Percentiles rank a stretch among this genome's conserved stretches.
Evolutionary conservation across 1,140 invertebrate species (phyloP).

Genomic region (Holotrichia oblita): DNA sequence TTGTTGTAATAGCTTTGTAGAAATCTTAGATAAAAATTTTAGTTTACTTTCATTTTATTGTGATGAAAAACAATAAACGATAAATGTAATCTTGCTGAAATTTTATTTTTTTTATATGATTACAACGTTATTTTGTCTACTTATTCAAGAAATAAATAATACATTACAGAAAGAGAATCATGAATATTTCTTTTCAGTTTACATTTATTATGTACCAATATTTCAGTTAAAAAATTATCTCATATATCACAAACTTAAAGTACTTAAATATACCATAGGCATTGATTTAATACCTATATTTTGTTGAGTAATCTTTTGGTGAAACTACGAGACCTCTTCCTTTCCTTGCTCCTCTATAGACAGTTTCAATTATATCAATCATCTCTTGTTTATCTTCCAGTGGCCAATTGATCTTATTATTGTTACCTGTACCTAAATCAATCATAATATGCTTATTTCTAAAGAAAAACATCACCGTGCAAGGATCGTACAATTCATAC

Average conservation of each 20-base stretch:
- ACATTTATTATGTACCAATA: too few relatives aligned
- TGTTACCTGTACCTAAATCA: constrained; percentile 98
- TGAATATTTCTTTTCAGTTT: too few relatives aligned
- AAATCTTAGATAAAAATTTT: too few relatives aligned
- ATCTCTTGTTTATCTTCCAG: constrained; percentile 99
- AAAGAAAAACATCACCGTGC: constrained; percentile 99
- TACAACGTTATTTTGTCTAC: too few relatives aligned
- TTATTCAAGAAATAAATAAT: too few relatives aligned
- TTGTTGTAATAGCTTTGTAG: too few relatives aligned
- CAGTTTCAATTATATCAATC: constrained; percentile 99
- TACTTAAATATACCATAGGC: constrained; percentile 33
- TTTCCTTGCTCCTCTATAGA: constrained; percentile 98
- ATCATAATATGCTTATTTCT: constrained; percentile 99
- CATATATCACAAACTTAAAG: neutral
- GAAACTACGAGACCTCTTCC: constrained; percentile 99
- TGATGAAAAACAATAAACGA: too few relatives aligned
- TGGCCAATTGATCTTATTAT: constrained; percentile 99
- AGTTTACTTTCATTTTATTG: too few relatives aligned
- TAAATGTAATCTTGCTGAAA: too few relatives aligned
- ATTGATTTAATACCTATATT: constrained; percentile 94
- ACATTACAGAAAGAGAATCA: too few relatives aligned
- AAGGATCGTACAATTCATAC: constrained; percentile 99
- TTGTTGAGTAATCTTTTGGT: constrained; percentile 99
- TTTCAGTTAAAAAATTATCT: too few relatives aligned
- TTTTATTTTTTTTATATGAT: too few relatives aligned